Evolutionary conservation across 2,888 invertebrate species (phyloP), one percentile per base, ranked within the genome.

Genomic region (Tenthredo livida): DNA sequence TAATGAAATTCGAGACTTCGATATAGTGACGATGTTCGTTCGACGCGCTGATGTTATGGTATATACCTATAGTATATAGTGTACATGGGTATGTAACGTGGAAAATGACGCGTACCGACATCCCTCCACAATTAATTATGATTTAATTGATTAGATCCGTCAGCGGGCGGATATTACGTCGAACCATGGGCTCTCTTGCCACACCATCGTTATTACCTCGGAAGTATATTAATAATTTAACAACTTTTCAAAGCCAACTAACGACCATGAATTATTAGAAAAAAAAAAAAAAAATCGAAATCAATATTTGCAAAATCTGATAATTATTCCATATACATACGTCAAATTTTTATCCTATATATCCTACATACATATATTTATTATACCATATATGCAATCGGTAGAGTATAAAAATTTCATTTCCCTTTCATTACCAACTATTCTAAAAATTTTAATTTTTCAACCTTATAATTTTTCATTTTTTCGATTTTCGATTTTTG

Each of bases 111-210:
- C 29, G 50, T 15, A 77, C 77, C 77, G 77, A 77, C 54, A 61
- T 61, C 72, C 80, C 80, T 80, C 25, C 61, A 61, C 40, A 61
- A 80, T 80, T 80, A 80, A 80, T 80, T 80, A 80, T 80, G 15
- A 61, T 80, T 80, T 80, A 80, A 80, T 80, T 80, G 80, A 80
- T 80, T 61, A 80, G 58, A 80, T 80, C 80, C 80, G 80, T 80
- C 61, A 61, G 80, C 80, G 61, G 80, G 37, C 58, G 80, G 80
- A 80, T 80, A 80, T 80, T 61, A 80, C 80, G 58, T 61, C 61
- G 61, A 61, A 58, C 21, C 10, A n/a, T 6, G 2, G n/a, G n/a
- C n/a, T n/a, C 77, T 50, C 58, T 54, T 21, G 80, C 80, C 61
- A 80, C 80, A 61, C 80, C 61, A 40, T 61, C 80, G 40, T 61